These are phyloP conservation scores for Limnodromus scolopaceus DNA, from an alignment of 2,797 vertebrate genomes.

Conservation along the genomic window DNA sequence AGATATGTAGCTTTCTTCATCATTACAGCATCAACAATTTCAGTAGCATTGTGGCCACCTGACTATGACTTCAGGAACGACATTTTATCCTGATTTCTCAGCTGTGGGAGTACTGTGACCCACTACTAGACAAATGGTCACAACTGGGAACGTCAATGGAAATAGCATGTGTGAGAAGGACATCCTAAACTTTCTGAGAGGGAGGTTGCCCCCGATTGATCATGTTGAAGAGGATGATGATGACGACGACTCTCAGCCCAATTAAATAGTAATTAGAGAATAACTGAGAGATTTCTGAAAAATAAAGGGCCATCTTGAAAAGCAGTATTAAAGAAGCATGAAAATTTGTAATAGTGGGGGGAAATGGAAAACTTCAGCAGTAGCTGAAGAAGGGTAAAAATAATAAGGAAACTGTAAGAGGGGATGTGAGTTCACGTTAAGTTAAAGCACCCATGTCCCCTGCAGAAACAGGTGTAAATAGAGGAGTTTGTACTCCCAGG, in stretches of 20 bases:
- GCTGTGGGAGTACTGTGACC: neutral
- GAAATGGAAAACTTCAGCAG: neutral
- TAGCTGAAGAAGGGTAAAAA: neutral
- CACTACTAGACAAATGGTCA: neutral
- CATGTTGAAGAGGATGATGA: neutral
- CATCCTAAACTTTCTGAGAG: neutral
- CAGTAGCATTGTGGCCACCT: neutral
- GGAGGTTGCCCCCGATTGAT: fast-evolving
- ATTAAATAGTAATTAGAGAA: neutral
- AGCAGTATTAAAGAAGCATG: neutral
- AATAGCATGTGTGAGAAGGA: neutral
- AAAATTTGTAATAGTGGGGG: neutral
- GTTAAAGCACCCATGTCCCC: neutral
- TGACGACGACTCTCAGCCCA: neutral
- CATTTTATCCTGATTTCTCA: neutral
- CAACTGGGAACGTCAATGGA: neutral
- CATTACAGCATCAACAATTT: neutral
- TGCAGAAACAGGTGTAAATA: neutral
- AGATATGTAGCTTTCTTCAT: neutral
- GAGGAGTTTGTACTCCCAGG: neutral
- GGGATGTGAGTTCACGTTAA: neutral
- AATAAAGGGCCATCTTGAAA: neutral
- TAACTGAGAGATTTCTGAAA: neutral
- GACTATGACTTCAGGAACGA: neutral
- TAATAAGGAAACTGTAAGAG: neutral